Evolutionary conservation across 2,888 invertebrate species (phyloP).

Genomic region (Tenthredo mesomela): DNA sequence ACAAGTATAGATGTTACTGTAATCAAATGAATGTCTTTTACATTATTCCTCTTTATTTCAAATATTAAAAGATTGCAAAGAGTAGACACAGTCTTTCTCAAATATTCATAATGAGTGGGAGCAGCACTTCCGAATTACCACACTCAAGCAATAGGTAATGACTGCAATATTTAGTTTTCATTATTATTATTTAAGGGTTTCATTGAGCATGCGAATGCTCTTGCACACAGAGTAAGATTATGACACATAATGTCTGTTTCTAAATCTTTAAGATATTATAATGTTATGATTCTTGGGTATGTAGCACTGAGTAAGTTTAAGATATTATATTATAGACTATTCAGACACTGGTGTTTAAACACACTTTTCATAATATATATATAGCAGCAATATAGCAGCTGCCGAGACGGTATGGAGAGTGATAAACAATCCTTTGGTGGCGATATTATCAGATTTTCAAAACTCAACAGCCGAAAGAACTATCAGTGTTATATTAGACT

Average conservation of each 20-base stretch:
- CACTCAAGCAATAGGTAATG: conserved; percentile 17
- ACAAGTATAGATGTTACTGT: background rate
- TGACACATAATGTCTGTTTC: background rate
- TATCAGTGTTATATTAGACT: conserved; percentile 82
- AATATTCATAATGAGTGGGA: background rate
- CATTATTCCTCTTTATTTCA: background rate
- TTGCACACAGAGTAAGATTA: background rate
- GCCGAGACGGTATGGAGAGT: conserved; percentile 81
- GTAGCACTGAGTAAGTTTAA: background rate
- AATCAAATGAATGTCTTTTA: background rate
- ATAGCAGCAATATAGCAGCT: conserved; percentile 56
- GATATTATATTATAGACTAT: background rate
- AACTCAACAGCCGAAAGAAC: conserved; percentile 81
- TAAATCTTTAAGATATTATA: background rate
- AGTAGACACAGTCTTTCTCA: background rate
- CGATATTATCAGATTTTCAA: conserved; percentile 81
- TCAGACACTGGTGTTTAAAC: background rate
- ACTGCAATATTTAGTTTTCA: background rate
- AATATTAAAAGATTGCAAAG: background rate
- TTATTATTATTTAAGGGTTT: background rate
- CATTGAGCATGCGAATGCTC: background rate
- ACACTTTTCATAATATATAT: background rate
- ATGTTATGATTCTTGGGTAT: too few relatives aligned
- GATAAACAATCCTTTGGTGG: conserved; percentile 82
- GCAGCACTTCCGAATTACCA: background rate